These are phyloP conservation scores for Hipposideros armiger DNA, from an alignment of 2,113 vertebrate species.

Conservation along the genomic window DNA sequence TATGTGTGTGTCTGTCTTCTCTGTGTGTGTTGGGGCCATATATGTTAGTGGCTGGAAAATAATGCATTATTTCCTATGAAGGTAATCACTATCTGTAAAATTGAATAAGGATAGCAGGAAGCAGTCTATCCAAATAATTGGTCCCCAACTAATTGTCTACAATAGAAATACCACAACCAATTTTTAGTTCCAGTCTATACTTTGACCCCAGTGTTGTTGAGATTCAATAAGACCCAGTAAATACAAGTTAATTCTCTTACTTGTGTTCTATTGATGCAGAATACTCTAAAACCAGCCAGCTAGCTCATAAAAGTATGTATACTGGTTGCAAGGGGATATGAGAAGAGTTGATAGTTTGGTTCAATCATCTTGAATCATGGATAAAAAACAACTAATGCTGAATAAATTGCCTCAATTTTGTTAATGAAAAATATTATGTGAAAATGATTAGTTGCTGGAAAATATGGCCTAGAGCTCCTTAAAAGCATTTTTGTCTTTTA, in stretches of 20 bases:
- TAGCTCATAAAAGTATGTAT: background rate
- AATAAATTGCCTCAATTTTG: background rate
- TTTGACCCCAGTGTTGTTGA: background rate
- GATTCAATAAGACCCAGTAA: background rate
- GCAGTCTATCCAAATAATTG: background rate
- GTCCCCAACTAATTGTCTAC: background rate
- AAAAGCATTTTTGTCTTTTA: slow-evolving; percentile 30
- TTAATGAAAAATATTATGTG: background rate
- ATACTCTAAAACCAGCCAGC: background rate
- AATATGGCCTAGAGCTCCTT: background rate
- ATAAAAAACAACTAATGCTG: background rate
- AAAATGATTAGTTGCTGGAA: background rate
- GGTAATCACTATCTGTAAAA: background rate
- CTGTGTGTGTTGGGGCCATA: background rate
- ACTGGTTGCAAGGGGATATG: background rate
- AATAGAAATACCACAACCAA: background rate
- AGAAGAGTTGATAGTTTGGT: background rate
- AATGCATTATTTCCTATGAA: background rate
- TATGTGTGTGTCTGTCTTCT: background rate
- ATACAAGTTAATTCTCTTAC: background rate
- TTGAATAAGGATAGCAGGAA: background rate
- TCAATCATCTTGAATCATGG: background rate
- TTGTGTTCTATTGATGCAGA: background rate
- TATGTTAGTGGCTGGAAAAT: background rate
- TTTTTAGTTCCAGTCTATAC: background rate